A percentile compares a stretch with the other conserved stretches of the same genome.
These are phyloP conservation scores for Actinopyga echinites DNA, from an alignment of 53 echinoderm and acorn worm species.

Conservation along the genomic window DNA sequence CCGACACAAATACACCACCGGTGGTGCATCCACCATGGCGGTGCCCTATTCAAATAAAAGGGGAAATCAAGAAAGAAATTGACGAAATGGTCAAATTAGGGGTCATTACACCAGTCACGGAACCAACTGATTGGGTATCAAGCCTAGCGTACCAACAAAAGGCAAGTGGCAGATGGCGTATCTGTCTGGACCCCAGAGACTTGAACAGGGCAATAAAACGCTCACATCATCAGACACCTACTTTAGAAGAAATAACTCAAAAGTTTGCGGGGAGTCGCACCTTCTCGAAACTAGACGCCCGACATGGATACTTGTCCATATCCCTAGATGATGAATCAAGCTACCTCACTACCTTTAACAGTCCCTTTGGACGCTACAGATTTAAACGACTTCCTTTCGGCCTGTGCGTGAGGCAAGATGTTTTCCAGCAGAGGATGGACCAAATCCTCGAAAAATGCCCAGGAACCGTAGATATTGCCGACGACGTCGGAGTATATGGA, in stretches of 20 bases:
- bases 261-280: constrained; percentile 43
- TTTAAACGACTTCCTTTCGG: constrained; percentile 69
- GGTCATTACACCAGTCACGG: constrained; percentile 41
- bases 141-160: constrained; percentile 40
- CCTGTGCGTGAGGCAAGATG: constrained; percentile 58
- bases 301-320: constrained; percentile 64
- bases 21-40: constrained; percentile 38
- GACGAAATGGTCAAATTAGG: constrained; percentile 38
- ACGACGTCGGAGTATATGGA: constrained; percentile 59
- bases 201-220: constrained; percentile 64
- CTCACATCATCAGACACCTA: constrained; percentile 60
- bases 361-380: constrained; percentile 62
- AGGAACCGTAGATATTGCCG: constrained; percentile 70
- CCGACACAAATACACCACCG: neutral
- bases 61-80: constrained; percentile 56
- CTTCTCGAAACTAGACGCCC: constrained; percentile 72
- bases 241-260: constrained; percentile 63
- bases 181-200: constrained; percentile 79
- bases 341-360: constrained; percentile 72
- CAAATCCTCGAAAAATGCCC: constrained; percentile 69
- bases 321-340: constrained; percentile 45
- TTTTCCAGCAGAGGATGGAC: constrained; percentile 71
- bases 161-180: constrained; percentile 32
- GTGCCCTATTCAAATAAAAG: constrained; percentile 50
- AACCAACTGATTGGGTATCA: constrained; percentile 50